Evolutionary conservation across 2,113 vertebrate species (phyloP), one percentile per base, ranked within the genome.

Genomic region (Tyrannus savana): DNA sequence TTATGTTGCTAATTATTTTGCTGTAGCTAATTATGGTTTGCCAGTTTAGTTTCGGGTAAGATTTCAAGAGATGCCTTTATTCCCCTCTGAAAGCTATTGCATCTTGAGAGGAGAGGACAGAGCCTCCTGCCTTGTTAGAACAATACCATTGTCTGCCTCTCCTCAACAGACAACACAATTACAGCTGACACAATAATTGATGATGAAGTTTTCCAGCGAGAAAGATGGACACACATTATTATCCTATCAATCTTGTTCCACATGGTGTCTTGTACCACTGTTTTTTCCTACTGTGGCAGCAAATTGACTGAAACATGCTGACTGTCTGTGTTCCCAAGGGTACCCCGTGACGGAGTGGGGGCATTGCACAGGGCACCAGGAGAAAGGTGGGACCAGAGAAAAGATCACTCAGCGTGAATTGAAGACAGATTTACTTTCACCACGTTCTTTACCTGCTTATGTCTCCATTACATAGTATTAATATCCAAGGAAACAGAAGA

Each of bases 1-100:
- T 94, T 94, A 56, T 95, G 83, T 83, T 92, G 90, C 93, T 96
- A 97, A 97, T 98, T 97, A 95, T 96, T 96, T 95, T 92, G 16
- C 60, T 95, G 46, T 68, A 91, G 92, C 87, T 95, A 95, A 98
- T 97, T 95, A 84, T 12, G 71, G 71, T 76, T 97, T 87, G 55
- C 84, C 84, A 87, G 42, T 72, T 84, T 82, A 58, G 80, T 69
- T 63, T 73, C 2, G 2, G 72, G 87, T 87, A 68, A 52, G 53
- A 83, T 87, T 97, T 82, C 83, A 79, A 82, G 83, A 89, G 87
- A 52, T 50, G 59, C 24, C 49, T 95, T 89, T 94, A 90, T 95
- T 90, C 47, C 31, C 74, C 91, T 92, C 78, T 91, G 78, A 87
- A 86, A 96, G 39, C 87, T 73, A 79, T n/a, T 1, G 9, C 62